Conservation (phyloP, 64 coral and sea anemone species). For the Acropora yongei region DNA sequence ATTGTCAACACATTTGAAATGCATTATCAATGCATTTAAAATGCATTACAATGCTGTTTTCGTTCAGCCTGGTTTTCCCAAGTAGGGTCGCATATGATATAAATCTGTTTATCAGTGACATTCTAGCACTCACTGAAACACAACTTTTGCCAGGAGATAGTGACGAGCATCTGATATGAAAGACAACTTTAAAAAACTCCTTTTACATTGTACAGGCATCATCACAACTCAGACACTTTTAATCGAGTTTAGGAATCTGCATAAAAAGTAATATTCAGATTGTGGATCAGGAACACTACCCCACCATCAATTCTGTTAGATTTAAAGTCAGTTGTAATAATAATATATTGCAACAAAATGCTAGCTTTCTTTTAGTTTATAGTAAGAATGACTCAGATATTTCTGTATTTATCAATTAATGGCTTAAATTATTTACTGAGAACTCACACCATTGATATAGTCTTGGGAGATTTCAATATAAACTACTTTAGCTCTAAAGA, state of each 20-base stretch:
- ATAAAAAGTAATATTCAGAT: constrained; percentile 1
- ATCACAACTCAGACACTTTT: constrained; percentile 42
- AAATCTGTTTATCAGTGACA: background rate
- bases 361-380: constrained; percentile 39
- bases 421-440: constrained; percentile 12
- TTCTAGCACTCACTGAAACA: constrained; percentile 33
- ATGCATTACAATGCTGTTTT: too few species aligned
- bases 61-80: too few species aligned
- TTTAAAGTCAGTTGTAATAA: constrained; percentile 8
- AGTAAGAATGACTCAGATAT: constrained; percentile 36
- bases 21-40: too few species aligned
- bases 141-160: constrained; percentile 33
- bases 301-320: constrained; percentile 39
- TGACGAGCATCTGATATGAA: constrained; percentile 4
- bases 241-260: constrained; percentile 56
- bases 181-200: background rate
- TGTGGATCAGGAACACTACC: constrained; percentile 6
- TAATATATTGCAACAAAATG: constrained; percentile 15
- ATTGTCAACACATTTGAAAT: too few species aligned
- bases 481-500: constrained; percentile 21
- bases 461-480: constrained; percentile 17
- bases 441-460: constrained; percentile 37
- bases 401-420: constrained; percentile 7
- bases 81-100: background rate
- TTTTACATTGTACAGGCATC: constrained; percentile 44